These are phyloP conservation scores for Hemichromis elongatus DNA, from an alignment of 2,113 vertebrate genomes.

Conservation along the genomic window DNA sequence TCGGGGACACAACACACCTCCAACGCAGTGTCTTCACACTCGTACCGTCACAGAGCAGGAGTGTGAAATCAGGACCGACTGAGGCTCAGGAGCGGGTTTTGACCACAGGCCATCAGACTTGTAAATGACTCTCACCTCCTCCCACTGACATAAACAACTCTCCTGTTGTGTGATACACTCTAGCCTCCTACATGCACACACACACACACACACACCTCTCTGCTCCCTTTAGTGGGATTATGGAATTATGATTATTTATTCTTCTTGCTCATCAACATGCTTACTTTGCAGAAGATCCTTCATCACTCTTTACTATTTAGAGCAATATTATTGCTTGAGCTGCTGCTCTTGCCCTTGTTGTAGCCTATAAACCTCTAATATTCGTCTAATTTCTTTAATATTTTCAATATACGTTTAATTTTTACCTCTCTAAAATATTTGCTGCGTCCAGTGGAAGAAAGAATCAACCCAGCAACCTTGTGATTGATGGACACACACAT, in stretches of 20 bases:
- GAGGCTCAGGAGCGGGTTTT: not conserved
- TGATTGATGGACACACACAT: not conserved
- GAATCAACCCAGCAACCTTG: not conserved
- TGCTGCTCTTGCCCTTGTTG: not conserved
- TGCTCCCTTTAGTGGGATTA: not conserved
- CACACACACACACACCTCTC: not conserved
- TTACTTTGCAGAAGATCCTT: not conserved
- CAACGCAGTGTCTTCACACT: not conserved
- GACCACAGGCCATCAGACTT: not conserved
- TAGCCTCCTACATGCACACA: not conserved
- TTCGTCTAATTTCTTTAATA: not conserved
- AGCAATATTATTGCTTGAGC: not conserved
- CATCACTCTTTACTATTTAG: not conserved
- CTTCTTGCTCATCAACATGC: not conserved
- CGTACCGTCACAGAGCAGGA: not conserved
- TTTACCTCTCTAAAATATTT: accelerated
- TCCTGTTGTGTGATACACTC: not conserved
- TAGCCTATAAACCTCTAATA: not conserved
- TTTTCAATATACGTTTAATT: not conserved
- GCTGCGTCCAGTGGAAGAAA: not conserved
- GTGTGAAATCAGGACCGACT: not conserved
- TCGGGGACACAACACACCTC: not conserved
- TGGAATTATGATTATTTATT: not conserved
- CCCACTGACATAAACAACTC: not conserved
- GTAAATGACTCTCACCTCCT: not conserved